Base-by-base conservation (phyloP, 2,797 vertebrate genomes). In the Danio jaintianensis region DNA sequence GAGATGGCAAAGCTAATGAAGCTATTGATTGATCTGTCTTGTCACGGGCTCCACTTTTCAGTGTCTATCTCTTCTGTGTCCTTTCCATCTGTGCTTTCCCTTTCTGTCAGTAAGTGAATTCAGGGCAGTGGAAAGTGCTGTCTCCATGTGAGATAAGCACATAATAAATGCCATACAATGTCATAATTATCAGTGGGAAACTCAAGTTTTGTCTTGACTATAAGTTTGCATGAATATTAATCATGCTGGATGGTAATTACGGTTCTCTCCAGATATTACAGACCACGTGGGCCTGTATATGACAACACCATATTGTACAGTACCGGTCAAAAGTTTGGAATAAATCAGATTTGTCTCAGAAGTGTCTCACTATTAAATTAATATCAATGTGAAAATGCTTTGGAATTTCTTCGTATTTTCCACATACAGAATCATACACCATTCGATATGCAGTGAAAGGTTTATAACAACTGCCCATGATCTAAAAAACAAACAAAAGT, bases 21-120 rank as follows among this genome's bases (percentile, higher is more conserved):
- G 68, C 64, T 80, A 80, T 82, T 73, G 78, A 85, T 82, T 73
- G 56, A 74, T 63, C 62, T 53, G 74, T 52, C 74, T 68, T 50
- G 61, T 76, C 80, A 72, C 71, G 1, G 15, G 11, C 66, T 75
- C 11, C 1, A 55, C 40, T 29, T 29, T 55, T 66, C 63, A n/a
- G 4, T 61, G 70, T 43, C 53, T 59, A 0, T 61, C 71, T 59
- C 52, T 43, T 72, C 59, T 43, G 4, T 64, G 47, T 59, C 71
- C 74, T 64, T 61, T 64, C 67, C 43, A 38, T 38, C 68, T 55
- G n/a, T n/a, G n/a, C n/a, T n/a, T 45, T 36, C 10, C 45, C 55
- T 58, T 16, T 22, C 7, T 22, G 36, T 18, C n/a, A 18, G 10
- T 5, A 36, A 12, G 36, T 8, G 43, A 74, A 4, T 38, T 55